Conservation (phyloP, 1,140 invertebrate genomes). For the Ectropis grisescens region DNA sequence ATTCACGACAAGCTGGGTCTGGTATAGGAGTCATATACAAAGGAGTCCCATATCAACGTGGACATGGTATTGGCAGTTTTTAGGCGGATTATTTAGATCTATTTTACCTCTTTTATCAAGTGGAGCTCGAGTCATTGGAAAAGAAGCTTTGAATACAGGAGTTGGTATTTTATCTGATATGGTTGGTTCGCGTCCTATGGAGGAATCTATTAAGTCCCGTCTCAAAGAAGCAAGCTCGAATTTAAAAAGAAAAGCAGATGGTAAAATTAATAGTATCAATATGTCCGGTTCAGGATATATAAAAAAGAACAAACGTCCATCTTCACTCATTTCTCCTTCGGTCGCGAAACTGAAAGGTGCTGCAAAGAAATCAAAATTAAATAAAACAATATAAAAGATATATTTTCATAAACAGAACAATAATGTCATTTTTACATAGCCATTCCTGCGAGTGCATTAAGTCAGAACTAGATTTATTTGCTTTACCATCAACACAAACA, state of each 20-base stretch:
- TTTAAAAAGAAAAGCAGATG: slow-evolving; percentile 29
- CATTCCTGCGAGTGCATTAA: too few species aligned
- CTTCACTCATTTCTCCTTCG: too few species aligned
- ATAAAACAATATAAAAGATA: too few species aligned
- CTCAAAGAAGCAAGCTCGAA: slow-evolving; percentile 19
- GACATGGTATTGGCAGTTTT: slow-evolving; percentile 24
- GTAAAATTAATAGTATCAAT: slow-evolving; percentile 17
- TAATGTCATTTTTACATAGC: too few species aligned
- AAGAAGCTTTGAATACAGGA: slow-evolving; percentile 23
- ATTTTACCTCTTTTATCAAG: slow-evolving; percentile 25
- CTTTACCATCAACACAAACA: too few species aligned
- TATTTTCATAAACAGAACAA: too few species aligned
- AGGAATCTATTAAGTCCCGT: slow-evolving; percentile 17
- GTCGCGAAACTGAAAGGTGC: too few species aligned
- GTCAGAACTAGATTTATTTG: too few species aligned
- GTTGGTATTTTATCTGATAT: slow-evolving; percentile 20
- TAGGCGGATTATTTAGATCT: slow-evolving; percentile 26
- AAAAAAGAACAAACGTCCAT: too few species aligned
- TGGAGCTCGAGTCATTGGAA: slow-evolving; percentile 23
- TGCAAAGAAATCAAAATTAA: too few species aligned
- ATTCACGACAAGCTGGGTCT: slow-evolving; percentile 21
- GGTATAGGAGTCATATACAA: slow-evolving; percentile 23
- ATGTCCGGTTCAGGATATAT: too few species aligned
- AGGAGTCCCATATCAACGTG: slow-evolving; percentile 4
- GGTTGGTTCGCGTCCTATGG: slow-evolving; percentile 9